Evolutionary conservation across 2,113 vertebrate genomes (phyloP).

Genomic region (Sylvietta virens): DNA sequence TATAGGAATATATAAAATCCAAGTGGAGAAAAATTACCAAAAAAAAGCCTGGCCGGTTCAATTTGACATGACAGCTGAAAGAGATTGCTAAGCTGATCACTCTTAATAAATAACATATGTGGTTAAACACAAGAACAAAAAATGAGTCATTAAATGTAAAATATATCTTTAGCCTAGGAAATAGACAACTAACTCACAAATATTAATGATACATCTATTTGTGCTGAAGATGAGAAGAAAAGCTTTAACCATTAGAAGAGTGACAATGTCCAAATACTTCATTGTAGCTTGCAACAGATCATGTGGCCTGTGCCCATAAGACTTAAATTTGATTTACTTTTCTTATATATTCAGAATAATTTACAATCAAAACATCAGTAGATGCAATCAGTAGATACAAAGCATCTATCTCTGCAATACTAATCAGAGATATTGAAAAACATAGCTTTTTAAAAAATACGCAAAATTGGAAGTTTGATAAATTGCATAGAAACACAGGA

Average conservation of each 20-base stretch:
- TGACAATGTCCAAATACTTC: not conserved
- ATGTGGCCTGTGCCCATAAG: not conserved
- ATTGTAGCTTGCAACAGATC: not conserved
- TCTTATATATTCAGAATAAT: not conserved
- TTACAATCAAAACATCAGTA: not conserved
- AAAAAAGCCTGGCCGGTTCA: not conserved
- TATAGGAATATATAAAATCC: not conserved
- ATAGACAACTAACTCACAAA: not conserved
- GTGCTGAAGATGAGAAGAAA: not conserved
- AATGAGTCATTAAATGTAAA: not conserved
- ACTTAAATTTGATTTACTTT: not conserved
- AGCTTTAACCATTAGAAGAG: not conserved
- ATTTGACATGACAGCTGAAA: not conserved
- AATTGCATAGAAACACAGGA: not conserved
- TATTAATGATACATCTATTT: not conserved
- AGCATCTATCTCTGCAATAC: not conserved
- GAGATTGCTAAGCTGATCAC: not conserved
- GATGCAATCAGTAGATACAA: not conserved
- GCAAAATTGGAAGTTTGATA: not conserved
- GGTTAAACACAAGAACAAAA: not conserved
- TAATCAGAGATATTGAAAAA: not conserved
- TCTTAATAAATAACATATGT: not conserved
- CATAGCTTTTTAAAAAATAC: not conserved
- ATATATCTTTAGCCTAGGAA: not conserved
- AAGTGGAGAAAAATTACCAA: not conserved